phyloP scores from a whole-genome alignment of 2,113 vertebrate genomes.

The Lycaon pictus region DNA sequence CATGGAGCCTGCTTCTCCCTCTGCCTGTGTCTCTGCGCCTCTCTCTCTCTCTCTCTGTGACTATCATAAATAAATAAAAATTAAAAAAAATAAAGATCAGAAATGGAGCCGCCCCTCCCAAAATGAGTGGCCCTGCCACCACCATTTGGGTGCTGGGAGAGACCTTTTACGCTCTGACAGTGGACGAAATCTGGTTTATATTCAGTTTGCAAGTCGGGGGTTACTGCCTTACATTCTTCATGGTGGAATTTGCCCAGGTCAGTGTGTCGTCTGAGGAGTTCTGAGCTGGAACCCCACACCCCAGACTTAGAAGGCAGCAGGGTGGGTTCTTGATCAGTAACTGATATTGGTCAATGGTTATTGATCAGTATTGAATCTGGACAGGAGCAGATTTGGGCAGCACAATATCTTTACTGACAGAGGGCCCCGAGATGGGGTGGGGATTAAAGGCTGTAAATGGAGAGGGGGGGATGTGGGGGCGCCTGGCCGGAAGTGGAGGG shows the following conservation, averaged over 20 bases:
- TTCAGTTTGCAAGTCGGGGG: not conserved
- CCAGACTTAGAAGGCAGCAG: not conserved
- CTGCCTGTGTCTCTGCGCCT: too few relatives aligned
- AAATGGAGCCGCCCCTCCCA: not conserved
- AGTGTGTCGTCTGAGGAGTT: not conserved
- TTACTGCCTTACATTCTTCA: not conserved
- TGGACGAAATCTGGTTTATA: not conserved
- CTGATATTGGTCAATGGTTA: not conserved
- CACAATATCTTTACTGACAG: not conserved
- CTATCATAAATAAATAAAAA: too few relatives aligned
- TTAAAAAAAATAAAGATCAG: not conserved
- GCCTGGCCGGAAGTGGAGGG: not conserved
- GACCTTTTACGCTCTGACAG: too few relatives aligned
- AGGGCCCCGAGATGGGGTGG: not conserved
- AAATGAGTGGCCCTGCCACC: not conserved
- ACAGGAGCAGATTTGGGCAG: not conserved
- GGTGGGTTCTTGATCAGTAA: not conserved
- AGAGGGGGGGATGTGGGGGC: not conserved
- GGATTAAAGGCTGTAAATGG: not conserved
- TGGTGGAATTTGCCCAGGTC: not conserved
- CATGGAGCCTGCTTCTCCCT: too few relatives aligned
- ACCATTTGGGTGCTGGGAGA: not conserved
- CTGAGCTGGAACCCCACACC: not conserved
- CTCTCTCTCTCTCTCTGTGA: too few relatives aligned
- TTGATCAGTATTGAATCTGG: not conserved